These are phyloP conservation scores for Chelidonichthys spinosus DNA, from an alignment of 2,797 vertebrate genomes.

Conservation along the genomic window DNA sequence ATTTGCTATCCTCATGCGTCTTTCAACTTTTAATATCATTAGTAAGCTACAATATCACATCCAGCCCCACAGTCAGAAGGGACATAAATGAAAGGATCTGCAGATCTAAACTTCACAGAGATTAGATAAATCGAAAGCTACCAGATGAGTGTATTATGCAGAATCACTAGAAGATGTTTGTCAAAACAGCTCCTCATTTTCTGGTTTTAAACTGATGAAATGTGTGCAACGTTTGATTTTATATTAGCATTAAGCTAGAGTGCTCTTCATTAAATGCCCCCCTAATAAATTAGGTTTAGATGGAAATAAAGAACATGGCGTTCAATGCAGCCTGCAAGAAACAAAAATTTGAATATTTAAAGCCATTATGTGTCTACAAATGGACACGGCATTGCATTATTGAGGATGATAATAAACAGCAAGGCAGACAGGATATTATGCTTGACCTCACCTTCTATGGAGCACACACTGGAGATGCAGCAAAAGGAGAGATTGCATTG, in stretches of 20 bases:
- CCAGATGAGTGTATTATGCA: neutral
- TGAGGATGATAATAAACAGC: constrained; percentile 44
- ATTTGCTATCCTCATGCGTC: neutral
- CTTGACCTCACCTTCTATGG: constrained; percentile 45
- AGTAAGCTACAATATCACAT: neutral
- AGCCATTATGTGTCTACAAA: constrained; percentile 16
- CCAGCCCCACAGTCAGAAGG: neutral
- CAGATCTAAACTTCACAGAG: constrained; percentile 7
- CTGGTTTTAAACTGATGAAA: neutral
- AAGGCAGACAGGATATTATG: constrained; percentile 60
- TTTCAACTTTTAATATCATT: neutral
- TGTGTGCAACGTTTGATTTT: neutral
- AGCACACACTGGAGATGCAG: constrained; percentile 34
- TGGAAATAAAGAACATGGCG: neutral
- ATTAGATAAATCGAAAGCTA: neutral
- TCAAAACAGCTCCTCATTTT: neutral
- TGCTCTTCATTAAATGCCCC: neutral
- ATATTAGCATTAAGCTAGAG: neutral
- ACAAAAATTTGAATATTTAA: constrained; percentile 29
- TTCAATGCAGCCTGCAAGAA: constrained; percentile 1
- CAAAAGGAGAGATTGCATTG: constrained; percentile 49
- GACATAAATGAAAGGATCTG: constrained; percentile 20
- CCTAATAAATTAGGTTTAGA: constrained; percentile 2
- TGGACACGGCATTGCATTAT: constrained; percentile 29
- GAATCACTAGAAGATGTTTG: neutral